Evolutionary conservation across 2,113 vertebrate species (phyloP).

Genomic region (Barbus barbus): DNA sequence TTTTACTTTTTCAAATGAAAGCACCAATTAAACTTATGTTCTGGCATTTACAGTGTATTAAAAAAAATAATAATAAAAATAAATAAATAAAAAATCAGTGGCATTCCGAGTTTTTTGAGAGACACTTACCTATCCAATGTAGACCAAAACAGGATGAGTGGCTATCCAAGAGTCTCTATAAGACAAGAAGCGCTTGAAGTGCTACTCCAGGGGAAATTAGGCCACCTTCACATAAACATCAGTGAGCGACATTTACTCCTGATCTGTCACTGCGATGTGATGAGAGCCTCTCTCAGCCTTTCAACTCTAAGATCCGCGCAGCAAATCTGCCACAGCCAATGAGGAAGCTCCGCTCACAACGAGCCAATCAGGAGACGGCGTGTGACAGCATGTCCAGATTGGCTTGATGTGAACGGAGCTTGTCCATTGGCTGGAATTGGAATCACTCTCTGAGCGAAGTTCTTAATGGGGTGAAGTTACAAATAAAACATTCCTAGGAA

Average conservation of each 20-base stretch:
- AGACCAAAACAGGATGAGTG: background rate
- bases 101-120: too few species aligned
- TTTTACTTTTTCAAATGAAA: background rate
- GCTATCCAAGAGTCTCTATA: background rate
- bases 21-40: background rate
- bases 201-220: background rate
- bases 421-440: conserved; percentile 49
- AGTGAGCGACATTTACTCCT: conserved; percentile 25
- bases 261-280: conserved; percentile 48
- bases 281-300: conserved; percentile 31
- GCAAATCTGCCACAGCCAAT: conserved; percentile 19
- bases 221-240: background rate
- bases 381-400: conserved; percentile 43
- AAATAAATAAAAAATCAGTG: too few species aligned
- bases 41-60: background rate
- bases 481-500: conserved; percentile 50
- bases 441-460: conserved; percentile 1
- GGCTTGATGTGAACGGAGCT: conserved; percentile 45
- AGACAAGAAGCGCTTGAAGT: background rate
- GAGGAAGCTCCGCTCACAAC: background rate
- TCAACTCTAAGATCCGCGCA: conserved; percentile 2
- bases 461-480: conserved; percentile 49
- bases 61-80: too few species aligned
- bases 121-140: conserved; percentile 30
- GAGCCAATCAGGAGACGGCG: background rate